Conservation (phyloP, 2,797 vertebrate species). For the Syngnathus rostellatus region DNA sequence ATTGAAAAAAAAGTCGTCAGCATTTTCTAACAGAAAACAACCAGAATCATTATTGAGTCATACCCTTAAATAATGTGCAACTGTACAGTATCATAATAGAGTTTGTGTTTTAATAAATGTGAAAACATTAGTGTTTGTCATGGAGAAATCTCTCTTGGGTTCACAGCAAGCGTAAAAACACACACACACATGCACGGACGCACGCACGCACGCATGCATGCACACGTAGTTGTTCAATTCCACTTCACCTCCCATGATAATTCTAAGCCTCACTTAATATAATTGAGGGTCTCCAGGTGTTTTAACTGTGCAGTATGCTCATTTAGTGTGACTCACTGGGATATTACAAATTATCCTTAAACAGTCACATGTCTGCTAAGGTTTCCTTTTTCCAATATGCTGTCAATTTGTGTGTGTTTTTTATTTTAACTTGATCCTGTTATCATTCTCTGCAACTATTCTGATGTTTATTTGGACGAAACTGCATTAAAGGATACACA, state of each 20-base stretch:
- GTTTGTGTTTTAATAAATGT: conserved; percentile 31
- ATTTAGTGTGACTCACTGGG: conserved; percentile 52
- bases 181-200: background rate
- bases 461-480: background rate
- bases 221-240: background rate
- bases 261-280: conserved; percentile 45
- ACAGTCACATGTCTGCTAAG: conserved; percentile 21
- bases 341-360: conserved; percentile 32
- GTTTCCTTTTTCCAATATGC: conserved; percentile 14
- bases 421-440: conserved; percentile 18
- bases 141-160: conserved; percentile 33
- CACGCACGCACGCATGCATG: background rate
- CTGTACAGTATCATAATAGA: conserved; percentile 1
- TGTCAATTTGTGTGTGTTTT: conserved; percentile 1
- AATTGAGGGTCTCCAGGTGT: conserved; percentile 55
- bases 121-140: conserved; percentile 35
- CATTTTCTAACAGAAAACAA: background rate
- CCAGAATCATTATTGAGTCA: background rate
- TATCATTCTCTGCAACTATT: background rate
- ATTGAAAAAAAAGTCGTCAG: background rate
- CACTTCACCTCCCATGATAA: conserved; percentile 12
- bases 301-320: conserved; percentile 42
- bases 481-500: background rate
- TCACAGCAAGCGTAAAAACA: conserved; percentile 25
- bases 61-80: conserved; percentile 12